These are phyloP conservation scores for Pantherophis alleghaniensis DNA, from an alignment of 2,797 vertebrate genomes.

Conservation along the genomic window DNA sequence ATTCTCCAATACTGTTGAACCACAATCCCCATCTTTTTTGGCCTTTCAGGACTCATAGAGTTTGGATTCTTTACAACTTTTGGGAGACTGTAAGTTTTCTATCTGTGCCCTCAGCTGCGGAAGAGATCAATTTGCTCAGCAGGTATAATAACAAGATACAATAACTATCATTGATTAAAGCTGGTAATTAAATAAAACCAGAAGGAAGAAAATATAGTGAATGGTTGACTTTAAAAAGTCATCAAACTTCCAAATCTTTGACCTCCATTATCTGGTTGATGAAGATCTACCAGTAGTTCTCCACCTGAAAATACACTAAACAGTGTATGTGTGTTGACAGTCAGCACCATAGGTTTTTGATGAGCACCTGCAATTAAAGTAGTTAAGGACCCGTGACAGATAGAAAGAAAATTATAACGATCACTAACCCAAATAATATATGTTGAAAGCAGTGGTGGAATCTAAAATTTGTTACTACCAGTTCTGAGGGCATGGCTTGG, in stretches of 20 bases:
- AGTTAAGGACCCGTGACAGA: slow-evolving; percentile 66
- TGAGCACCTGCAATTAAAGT: slow-evolving; percentile 57
- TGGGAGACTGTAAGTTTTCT: too few relatives aligned
- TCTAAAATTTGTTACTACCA: too few relatives aligned
- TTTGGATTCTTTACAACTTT: too few relatives aligned
- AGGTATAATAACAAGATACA: neutral
- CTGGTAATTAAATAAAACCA: neutral
- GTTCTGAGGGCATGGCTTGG: too few relatives aligned
- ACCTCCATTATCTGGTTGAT: slow-evolving; percentile 8
- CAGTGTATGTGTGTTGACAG: slow-evolving; percentile 30
- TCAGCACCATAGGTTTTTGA: slow-evolving; percentile 50
- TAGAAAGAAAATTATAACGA: neutral
- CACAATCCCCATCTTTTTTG: neutral
- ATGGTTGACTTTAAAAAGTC: neutral
- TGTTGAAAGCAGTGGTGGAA: neutral
- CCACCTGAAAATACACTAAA: slow-evolving; percentile 28
- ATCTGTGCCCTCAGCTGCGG: neutral
- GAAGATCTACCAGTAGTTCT: slow-evolving; percentile 45
- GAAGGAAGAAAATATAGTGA: neutral
- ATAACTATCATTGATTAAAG: neutral
- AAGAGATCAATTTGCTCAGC: neutral
- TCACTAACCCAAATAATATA: neutral
- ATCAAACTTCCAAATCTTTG: neutral
- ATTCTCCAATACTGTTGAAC: neutral
- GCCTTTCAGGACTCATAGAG: neutral